Evolutionary conservation across 2,113 vertebrate species (phyloP).

Genomic region (Uria lomvia): DNA sequence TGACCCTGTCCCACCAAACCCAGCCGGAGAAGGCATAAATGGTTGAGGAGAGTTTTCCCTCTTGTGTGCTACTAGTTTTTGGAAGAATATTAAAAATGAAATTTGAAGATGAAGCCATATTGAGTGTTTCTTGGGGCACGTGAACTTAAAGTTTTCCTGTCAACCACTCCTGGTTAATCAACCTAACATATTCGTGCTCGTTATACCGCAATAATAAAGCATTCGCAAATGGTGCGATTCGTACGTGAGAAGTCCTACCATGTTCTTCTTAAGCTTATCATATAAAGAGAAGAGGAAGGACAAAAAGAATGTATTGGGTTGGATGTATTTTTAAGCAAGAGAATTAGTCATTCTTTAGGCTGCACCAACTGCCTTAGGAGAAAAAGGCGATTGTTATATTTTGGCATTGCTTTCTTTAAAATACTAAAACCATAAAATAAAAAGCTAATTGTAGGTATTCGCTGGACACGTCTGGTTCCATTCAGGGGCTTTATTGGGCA

Average conservation of each 20-base stretch:
- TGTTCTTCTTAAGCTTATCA: background rate
- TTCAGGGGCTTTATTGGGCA: constrained; percentile 17
- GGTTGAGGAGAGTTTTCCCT: background rate
- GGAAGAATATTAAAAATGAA: background rate
- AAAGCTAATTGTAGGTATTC: constrained; percentile 39
- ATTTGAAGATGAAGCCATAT: background rate
- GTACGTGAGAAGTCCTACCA: background rate
- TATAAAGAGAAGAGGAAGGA: background rate
- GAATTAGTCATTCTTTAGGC: background rate
- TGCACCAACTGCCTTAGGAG: background rate
- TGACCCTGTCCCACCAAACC: background rate
- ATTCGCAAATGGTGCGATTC: background rate
- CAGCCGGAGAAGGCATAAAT: background rate
- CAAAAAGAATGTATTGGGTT: background rate
- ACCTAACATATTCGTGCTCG: background rate
- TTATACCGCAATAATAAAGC: background rate
- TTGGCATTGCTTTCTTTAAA: background rate
- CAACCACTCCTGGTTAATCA: background rate
- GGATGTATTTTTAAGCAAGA: background rate
- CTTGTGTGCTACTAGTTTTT: background rate
- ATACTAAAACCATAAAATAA: background rate
- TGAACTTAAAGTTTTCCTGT: background rate
- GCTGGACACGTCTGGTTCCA: background rate
- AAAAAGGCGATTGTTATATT: background rate
- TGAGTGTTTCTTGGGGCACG: background rate